phyloP scores from a whole-genome alignment of 2,113 vertebrate genomes.

The Oryzias woworae region DNA sequence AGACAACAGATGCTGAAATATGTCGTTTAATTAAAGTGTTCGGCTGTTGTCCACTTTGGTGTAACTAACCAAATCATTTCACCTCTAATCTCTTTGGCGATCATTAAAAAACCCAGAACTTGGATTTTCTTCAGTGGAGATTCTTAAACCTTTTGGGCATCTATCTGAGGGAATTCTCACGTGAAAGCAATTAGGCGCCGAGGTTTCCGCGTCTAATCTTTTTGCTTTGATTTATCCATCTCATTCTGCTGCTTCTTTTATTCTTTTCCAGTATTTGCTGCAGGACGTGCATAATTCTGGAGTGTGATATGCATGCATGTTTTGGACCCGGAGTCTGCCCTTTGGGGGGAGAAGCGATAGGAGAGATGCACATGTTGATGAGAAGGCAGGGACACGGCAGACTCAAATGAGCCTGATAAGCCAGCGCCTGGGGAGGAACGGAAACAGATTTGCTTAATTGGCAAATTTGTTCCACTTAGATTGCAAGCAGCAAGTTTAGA shows the following conservation, averaged over 20 bases:
- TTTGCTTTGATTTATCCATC: constrained; percentile 43
- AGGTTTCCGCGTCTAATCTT: constrained; percentile 18
- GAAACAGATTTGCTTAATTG: constrained; percentile 84
- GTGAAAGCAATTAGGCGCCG: constrained; percentile 16
- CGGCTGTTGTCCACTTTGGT: constrained; percentile 15
- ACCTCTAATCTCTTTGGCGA: constrained; percentile 15
- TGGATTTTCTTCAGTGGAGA: constrained; percentile 8
- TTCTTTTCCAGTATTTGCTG: constrained; percentile 10
- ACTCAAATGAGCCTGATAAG: constrained; percentile 78
- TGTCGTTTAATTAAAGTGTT: constrained; percentile 14
- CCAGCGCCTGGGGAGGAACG: constrained; percentile 62
- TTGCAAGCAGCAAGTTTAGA: constrained; percentile 59
- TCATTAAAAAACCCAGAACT: background rate
- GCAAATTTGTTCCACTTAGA: constrained; percentile 87
- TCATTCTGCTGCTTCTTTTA: constrained; percentile 17
- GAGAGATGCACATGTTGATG: constrained; percentile 70
- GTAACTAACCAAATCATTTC: constrained; percentile 20
- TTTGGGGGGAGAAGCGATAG: constrained; percentile 43
- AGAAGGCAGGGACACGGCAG: constrained; percentile 72
- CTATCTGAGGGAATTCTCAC: constrained; percentile 13
- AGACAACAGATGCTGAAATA: constrained; percentile 8
- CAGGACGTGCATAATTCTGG: constrained; percentile 35
- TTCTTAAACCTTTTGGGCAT: background rate
- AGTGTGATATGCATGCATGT: constrained; percentile 49
- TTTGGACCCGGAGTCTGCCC: constrained; percentile 47